These are phyloP conservation scores for Carapus acus DNA, from an alignment of 2,797 vertebrate species.

Conservation along the genomic window DNA sequence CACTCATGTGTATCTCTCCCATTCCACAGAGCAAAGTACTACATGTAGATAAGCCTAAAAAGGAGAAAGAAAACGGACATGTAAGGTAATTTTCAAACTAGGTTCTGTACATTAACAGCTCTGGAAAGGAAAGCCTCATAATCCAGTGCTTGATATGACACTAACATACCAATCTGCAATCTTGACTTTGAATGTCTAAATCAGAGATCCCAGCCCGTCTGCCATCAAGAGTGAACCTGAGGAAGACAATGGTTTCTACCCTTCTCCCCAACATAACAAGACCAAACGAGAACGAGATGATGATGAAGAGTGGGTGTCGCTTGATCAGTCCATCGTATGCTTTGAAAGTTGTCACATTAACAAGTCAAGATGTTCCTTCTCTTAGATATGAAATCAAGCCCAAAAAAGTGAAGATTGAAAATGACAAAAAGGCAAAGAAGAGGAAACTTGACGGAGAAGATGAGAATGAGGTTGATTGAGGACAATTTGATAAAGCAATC, in stretches of 20 bases:
- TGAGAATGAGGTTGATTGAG: conserved; percentile 70
- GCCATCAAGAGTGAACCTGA: conserved; percentile 85
- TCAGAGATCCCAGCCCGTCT: conserved; percentile 72
- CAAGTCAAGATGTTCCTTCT: conserved; percentile 4
- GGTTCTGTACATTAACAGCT: no score
- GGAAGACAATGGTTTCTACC: conserved; percentile 79
- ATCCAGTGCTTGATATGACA: neutral
- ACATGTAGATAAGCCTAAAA: conserved; percentile 82
- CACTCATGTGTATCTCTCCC: conserved; percentile 7
- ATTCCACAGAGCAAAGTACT: conserved; percentile 73
- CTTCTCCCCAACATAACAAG: conserved; percentile 78
- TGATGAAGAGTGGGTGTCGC: conserved; percentile 81
- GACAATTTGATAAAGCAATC: conserved; percentile 1
- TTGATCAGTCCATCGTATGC: neutral
- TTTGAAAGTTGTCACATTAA: neutral
- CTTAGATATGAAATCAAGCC: conserved; percentile 81
- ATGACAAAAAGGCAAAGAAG: conserved; percentile 90
- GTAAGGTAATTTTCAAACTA: conserved; percentile 79
- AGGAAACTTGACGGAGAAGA: conserved; percentile 88
- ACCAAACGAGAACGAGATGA: conserved; percentile 83
- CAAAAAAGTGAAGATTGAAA: conserved; percentile 89
- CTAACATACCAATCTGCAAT: conserved; percentile 12
- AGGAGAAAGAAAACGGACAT: conserved; percentile 92
- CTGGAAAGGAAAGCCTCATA: neutral
- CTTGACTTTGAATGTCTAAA: conserved; percentile 23